Conservation (phyloP, 1,140 invertebrate species). For the Anastrepha obliqua region DNA sequence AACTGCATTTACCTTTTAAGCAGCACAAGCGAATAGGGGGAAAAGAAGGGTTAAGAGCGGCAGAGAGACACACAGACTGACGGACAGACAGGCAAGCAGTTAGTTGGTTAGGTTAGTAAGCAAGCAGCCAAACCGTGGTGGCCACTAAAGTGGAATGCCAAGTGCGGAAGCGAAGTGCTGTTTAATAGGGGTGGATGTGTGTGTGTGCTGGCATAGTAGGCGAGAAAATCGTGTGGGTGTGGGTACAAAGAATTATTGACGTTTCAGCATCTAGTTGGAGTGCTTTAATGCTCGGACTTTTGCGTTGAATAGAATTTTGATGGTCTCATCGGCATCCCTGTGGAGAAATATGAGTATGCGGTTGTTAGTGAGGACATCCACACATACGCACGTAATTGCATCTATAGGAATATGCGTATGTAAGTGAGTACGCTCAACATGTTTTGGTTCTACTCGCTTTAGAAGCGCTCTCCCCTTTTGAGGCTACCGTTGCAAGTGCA, state of each 20-base stretch:
- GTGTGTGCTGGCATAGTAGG: not conserved
- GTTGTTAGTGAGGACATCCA: too few species aligned
- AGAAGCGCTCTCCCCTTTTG: too few species aligned
- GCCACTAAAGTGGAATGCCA: not conserved
- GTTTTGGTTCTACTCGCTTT: too few species aligned
- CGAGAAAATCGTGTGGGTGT: not conserved
- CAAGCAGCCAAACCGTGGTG: not conserved
- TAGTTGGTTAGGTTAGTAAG: not conserved
- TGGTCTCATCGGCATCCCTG: not conserved
- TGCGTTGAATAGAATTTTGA: not conserved
- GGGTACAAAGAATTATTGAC: not conserved
- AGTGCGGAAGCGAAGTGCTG: not conserved
- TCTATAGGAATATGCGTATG: not conserved
- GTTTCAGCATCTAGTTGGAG: not conserved
- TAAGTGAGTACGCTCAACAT: not conserved
- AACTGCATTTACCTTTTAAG: constrained; percentile 8
- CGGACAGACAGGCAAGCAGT: not conserved
- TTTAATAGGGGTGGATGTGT: not conserved
- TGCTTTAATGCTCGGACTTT: not conserved
- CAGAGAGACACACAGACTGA: not conserved
- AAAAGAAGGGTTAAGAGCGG: not conserved
- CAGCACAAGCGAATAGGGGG: not conserved
- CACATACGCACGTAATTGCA: not conserved
- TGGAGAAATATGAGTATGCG: not conserved
- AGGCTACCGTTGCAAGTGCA: not conserved